phyloP scores from a whole-genome alignment of 2,113 vertebrate species.

The Boulengeromyrus knoepffleri region DNA sequence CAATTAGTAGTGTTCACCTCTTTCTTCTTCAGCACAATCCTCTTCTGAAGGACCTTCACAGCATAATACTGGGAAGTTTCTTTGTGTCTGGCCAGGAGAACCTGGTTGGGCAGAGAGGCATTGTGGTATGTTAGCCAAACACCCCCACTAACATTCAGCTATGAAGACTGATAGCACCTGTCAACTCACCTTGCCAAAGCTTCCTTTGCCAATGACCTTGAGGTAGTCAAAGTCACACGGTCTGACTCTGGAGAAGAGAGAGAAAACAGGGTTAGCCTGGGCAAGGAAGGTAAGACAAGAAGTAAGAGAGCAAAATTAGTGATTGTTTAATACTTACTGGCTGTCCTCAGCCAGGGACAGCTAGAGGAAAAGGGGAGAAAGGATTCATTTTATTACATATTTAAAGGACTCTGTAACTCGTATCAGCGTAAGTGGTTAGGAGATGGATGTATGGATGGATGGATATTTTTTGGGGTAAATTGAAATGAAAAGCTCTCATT shows the following conservation, averaged over 20 bases:
- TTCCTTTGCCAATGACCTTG: conserved; percentile 71
- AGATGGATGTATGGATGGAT: background rate
- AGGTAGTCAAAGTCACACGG: conserved; percentile 71
- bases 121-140: background rate
- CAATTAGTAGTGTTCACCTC: conserved; percentile 50
- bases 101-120: conserved; percentile 40
- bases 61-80: conserved; percentile 63
- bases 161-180: background rate
- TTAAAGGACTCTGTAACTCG: background rate
- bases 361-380: conserved; percentile 29
- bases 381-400: background rate
- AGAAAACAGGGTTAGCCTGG: background rate
- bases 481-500: background rate
- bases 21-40: conserved; percentile 70
- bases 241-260: conserved; percentile 52
- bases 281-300: background rate
- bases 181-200: conserved; percentile 64
- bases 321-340: conserved; percentile 51
- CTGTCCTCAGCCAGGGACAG: conserved; percentile 55
- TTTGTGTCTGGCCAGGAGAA: conserved; percentile 67
- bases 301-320: background rate
- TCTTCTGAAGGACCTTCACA: conserved; percentile 74
- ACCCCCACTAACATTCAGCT: rapidly evolving
- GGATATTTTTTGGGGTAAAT: background rate
- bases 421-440: background rate